Percentiles rank a stretch among this genome's conserved stretches.
Conservation (phyloP, 2,888 invertebrate species). For the Azorinus chamasolen region DNA sequence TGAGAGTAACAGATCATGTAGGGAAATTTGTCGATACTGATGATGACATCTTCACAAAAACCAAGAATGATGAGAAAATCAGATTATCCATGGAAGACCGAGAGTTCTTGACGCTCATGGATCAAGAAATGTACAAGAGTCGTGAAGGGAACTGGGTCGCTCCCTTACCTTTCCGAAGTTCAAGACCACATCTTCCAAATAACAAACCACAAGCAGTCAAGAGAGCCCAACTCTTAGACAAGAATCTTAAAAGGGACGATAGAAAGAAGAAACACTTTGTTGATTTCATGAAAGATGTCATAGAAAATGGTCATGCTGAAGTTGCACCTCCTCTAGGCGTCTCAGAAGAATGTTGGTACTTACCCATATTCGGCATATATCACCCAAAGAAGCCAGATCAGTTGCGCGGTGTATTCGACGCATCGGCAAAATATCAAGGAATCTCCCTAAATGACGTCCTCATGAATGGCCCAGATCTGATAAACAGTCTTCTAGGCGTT, state of each 20-base stretch:
- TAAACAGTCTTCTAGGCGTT: conserved; percentile 14
- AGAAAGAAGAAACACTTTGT: conserved; percentile 40
- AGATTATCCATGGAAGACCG: too few relatives aligned
- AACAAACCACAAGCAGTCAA: conserved; percentile 33
- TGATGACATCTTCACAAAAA: too few relatives aligned
- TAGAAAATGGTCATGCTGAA: conserved; percentile 46
- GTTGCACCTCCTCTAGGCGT: conserved; percentile 30
- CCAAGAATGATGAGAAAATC: too few relatives aligned
- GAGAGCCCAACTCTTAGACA: conserved; percentile 28
- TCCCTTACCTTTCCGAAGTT: too few relatives aligned
- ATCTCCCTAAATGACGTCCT: conserved; percentile 23
- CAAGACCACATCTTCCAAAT: conserved; percentile 38
- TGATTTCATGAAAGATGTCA: conserved; percentile 42
- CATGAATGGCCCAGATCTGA: conserved; percentile 14
- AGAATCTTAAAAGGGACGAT: conserved; percentile 19
- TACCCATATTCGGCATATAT: conserved; percentile 62
- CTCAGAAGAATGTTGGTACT: conserved; percentile 55
- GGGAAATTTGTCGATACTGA: too few relatives aligned
- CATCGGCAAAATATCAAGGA: conserved; percentile 9
- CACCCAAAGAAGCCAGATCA: conserved; percentile 43
- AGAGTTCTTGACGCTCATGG: too few relatives aligned
- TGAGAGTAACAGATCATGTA: conserved; percentile 10
- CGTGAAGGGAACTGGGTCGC: too few relatives aligned
- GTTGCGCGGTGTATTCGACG: conserved; percentile 23
- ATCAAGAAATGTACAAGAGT: too few relatives aligned